These are phyloP conservation scores for Mormyrus iriodes DNA, from an alignment of 2,113 vertebrate species.

Conservation along the genomic window DNA sequence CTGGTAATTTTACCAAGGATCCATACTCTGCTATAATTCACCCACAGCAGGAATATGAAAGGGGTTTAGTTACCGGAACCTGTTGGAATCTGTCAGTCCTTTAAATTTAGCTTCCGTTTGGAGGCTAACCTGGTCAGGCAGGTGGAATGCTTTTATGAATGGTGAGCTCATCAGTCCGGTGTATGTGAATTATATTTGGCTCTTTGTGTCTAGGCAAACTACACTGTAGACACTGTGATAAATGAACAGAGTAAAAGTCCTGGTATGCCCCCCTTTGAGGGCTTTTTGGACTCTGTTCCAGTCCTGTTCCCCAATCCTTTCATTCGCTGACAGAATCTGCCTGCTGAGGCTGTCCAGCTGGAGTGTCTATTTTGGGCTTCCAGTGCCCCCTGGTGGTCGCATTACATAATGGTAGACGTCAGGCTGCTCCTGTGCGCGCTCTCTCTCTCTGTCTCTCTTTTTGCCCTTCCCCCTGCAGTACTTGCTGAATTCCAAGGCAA, in stretches of 20 bases:
- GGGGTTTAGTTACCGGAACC: background rate
- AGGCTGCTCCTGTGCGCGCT: background rate
- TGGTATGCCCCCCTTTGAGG: background rate
- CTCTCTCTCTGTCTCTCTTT: background rate
- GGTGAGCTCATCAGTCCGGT: background rate
- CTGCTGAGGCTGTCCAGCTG: background rate
- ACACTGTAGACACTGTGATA: background rate
- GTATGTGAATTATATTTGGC: no score
- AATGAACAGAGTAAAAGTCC: background rate
- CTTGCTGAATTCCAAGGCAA: background rate
- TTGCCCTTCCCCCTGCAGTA: background rate
- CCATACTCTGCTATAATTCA: slow-evolving; percentile 13
- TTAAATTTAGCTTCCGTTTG: background rate
- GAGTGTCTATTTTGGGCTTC: background rate
- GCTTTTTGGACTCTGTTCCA: background rate
- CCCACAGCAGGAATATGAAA: background rate
- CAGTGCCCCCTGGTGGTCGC: slow-evolving; percentile 43
- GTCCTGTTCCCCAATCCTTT: background rate
- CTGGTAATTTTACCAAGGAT: slow-evolving; percentile 39
- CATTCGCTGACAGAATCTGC: background rate
- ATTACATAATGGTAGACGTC: background rate
- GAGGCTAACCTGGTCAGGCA: background rate
- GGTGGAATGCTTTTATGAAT: background rate
- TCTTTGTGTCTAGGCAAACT: background rate
- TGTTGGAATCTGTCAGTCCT: background rate